Evolutionary conservation across 2,888 invertebrate genomes (phyloP), one percentile per base, ranked within the genome.

Genomic region (Cantharis lateralis): DNA sequence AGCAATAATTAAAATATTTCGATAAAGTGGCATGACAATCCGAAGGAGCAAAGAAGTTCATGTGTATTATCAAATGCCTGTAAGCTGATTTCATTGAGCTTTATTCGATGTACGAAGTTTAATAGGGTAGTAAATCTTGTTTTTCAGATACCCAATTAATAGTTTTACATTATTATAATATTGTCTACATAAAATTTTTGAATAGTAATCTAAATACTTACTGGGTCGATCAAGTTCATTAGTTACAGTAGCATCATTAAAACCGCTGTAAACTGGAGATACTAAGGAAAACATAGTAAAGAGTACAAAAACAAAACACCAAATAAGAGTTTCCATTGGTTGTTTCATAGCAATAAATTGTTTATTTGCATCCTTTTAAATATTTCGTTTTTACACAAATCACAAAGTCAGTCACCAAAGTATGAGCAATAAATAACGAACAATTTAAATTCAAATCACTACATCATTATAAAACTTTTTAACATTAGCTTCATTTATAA

Each of bases 161-260:
- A 48, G 13, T n/a, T 48, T 48, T 48, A 7, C 48, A 13, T 48
- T n/a, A 48, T 32, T 1, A n/a, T 48, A 48, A n/a, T 48, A 7
- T 48, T n/a, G n/a, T 48, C 1, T 4, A n/a, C n/a, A 24, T 24
- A 24, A 13, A 48, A 48, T 48, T 48, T 48, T n/a, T 62, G 26
- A 18, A 11, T 28, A 28, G 18, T 63, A 62, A 11, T 62, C 15
- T 26, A 62, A 15, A 24, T 66, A 82, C 87, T 88, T 82, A 91
- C 92, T 91, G 90, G 91, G 92, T 84, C 91, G 91, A 87, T 92
- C 91, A 81, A 92, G 88, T 86, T 91, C 91, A 85, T 91, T 91
- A 62, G 91, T 89, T 81, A 91, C 90, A 78, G 91, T 90, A 83
- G 89, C 91, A 7, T 91, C 91, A 83, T 91, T 91, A 9, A 91